Evolutionary conservation across 2,888 invertebrate genomes (phyloP), one percentile per base, ranked within the genome.

Genomic region (Melieria crassipennis): DNA sequence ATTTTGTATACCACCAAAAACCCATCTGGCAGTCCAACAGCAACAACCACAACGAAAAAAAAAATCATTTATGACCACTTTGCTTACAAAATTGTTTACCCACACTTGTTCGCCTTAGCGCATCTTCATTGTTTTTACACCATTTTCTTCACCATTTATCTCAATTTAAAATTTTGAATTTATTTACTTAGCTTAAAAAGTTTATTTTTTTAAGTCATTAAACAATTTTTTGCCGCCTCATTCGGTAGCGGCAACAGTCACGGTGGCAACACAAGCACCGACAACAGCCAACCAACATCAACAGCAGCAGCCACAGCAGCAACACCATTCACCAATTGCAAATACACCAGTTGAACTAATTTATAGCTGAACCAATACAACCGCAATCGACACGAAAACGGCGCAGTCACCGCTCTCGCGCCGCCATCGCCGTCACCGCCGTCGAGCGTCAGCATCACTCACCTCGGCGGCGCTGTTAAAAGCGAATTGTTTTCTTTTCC

Each of bases 151-250:
- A 52, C 52, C 52, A 52, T 52, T 52, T 52, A 52, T 5, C 52
- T 52, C 9, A 52, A 52, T 52, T 52, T 52, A 52, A 52, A 52
- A 52, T 52, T 30, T 7, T 52, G 52, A n/a, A 52, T 52, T 52
- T 52, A 52, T 52, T 52, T 52, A n/a, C 52, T 52, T 52, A 4
- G 13, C 7, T 52, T 52, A 52, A 52, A 52, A 52, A 52, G 52
- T 52, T 52, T 52, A 52, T 52, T 52, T 52, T 52, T 50, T 52
- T 52, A 52, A 52, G 13, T 52, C 52, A 52, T 52, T 52, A 52
- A 52, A 52, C 52, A 52, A 52, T 7, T 7, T 52, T 52, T 52
- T 52, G 52, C 52, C 52, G 52, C 52, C 52, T 9, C 52, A 52
- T 52, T 52, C 52, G 52, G 52, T 13, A 52, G 5, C 13, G 13